phyloP scores from a whole-genome alignment of 2,797 vertebrate genomes.

The Gymnodraco acuticeps region DNA sequence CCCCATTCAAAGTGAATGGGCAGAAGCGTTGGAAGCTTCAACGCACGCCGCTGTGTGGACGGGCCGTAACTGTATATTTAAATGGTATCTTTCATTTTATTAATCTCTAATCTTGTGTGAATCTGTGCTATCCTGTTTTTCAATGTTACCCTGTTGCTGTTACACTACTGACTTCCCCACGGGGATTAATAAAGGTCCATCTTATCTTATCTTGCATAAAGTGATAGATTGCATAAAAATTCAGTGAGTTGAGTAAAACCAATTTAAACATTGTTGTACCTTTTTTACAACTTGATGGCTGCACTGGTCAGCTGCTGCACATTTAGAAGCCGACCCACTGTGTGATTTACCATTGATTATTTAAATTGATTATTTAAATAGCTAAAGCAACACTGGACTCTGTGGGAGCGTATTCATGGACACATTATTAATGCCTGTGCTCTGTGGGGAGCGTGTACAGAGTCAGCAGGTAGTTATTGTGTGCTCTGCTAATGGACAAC shows the following conservation, averaged over 20 bases:
- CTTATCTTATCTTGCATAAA: neutral
- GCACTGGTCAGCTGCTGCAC: neutral
- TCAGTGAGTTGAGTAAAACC: neutral
- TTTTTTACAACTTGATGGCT: neutral
- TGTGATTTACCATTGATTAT: constrained; percentile 4
- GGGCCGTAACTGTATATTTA: too few species aligned
- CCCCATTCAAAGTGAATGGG: too few species aligned
- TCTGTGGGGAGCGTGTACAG: constrained; percentile 13
- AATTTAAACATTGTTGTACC: neutral
- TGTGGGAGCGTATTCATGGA: constrained; percentile 7
- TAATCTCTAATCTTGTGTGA: too few species aligned
- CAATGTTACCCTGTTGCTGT: too few species aligned
- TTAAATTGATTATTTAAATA: constrained; percentile 8
- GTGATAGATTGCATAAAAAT: neutral
- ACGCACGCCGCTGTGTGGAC: too few species aligned
- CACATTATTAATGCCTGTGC: constrained; percentile 28
- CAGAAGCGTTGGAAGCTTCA: too few species aligned
- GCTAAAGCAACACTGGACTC: neutral
- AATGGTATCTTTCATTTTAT: too few species aligned
- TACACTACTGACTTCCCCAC: too few species aligned
- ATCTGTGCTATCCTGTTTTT: too few species aligned
- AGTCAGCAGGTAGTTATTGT: constrained; percentile 48
- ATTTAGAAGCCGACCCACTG: neutral
- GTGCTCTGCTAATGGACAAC: constrained; percentile 39
- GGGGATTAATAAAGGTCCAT: too few species aligned